Conservation (phyloP, 2,888 invertebrate species). For the Amphipoea lucens region DNA sequence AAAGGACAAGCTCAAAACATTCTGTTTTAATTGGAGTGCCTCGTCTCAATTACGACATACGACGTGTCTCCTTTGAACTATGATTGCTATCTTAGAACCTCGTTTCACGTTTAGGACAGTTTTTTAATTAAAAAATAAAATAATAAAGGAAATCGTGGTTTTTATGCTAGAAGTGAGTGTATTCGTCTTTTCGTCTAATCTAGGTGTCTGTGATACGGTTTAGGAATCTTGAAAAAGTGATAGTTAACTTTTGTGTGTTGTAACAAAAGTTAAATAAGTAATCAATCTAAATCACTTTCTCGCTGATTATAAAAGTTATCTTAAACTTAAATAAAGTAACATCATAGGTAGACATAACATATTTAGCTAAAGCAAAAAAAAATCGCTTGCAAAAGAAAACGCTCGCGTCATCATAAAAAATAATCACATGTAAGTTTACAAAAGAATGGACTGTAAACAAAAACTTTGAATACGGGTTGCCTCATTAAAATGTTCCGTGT, state of each 20-base stretch:
- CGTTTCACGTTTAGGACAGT: conserved; percentile 63
- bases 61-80: conserved; percentile 84
- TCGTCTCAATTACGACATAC: conserved; percentile 84
- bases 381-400: conserved; percentile 37
- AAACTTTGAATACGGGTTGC: conserved; percentile 85
- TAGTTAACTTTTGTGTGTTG: no score
- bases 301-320: not conserved
- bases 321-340: not conserved
- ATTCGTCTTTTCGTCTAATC: not conserved
- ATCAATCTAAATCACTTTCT: not conserved
- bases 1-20: conserved; percentile 82
- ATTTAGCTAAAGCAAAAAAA: not conserved
- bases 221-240: not conserved
- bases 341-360: not conserved
- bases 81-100: conserved; percentile 81
- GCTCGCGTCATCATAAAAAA: conserved; percentile 41
- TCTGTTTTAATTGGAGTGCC: conserved; percentile 87
- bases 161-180: not conserved
- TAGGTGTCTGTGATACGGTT: not conserved
- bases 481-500: conserved; percentile 90
- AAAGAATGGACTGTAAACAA: conserved; percentile 81
- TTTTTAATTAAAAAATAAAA: conserved; percentile 13
- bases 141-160: not conserved
- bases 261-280: not conserved
- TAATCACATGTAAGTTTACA: conserved; percentile 56